Evolutionary conservation across 2,797 vertebrate genomes (phyloP).

Genomic region (Scolopax rusticola): DNA sequence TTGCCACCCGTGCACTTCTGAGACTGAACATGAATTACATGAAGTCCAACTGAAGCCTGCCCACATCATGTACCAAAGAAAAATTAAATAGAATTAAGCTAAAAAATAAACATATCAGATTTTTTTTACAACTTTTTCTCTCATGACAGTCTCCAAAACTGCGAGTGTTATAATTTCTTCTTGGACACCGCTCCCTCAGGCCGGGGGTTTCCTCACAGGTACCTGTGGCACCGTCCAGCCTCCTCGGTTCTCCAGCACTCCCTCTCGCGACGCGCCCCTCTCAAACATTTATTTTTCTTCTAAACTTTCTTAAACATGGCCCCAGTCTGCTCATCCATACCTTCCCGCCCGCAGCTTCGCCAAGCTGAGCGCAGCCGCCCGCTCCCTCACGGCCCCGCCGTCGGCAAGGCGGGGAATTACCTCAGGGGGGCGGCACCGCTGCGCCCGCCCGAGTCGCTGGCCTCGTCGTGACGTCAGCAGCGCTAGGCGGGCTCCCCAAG

Average conservation of each 20-base stretch:
- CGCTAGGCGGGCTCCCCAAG: neutral
- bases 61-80: no score
- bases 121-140: neutral
- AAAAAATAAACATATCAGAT: accelerated
- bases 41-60: neutral
- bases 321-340: accelerated
- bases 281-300: no score
- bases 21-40: accelerated
- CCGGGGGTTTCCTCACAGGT: accelerated
- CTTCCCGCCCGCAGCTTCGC: neutral
- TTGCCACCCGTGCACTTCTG: accelerated
- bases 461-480: neutral
- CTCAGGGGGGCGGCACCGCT: neutral
- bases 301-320: neutral
- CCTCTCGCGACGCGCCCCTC: neutral
- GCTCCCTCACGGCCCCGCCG: neutral
- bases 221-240: neutral
- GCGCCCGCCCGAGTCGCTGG: neutral
- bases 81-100: neutral
- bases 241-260: neutral
- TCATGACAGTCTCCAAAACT: accelerated
- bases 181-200: accelerated
- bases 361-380: accelerated
- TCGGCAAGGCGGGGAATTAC: neutral
- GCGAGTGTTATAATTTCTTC: accelerated